Evolutionary conservation across 2,888 invertebrate species (phyloP), one percentile per base, ranked within the genome.

Genomic region (Ophioninae sp.): DNA sequence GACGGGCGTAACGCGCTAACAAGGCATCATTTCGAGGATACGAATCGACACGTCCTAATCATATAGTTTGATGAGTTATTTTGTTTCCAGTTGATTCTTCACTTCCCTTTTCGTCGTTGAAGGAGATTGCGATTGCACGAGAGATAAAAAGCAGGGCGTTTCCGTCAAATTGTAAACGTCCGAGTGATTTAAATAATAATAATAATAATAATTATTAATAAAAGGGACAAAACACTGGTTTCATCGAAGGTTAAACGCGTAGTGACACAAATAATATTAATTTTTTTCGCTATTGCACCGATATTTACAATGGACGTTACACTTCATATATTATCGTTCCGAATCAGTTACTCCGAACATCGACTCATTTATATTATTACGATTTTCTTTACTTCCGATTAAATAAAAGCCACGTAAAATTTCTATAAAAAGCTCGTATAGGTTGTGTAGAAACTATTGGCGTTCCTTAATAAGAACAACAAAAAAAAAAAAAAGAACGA

Each of bases 301-400:
- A 91, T 92, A 92, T 91, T 91, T 92, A 91, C 91, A 90, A 91
- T 91, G 91, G 90, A 91, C 91, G 91, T 90, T 88, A 88, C 86
- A 84, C 77, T 86, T 87, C 87, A 82, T 88, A 74, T 84, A 76
- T 86, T 84, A 77, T 81, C 73, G 86, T 86, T 87, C 61, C 75
- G 88, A 89, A 90, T 83, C 81, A 88, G 75, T 81, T 61, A 61
- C 44, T 77, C 69, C 79, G 61, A 79, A 78, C 69, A 73, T 84
- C 80, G 86, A 78, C 83, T 75, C 65, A 68, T 88, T 85, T 86
- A n/a, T 82, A 82, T 78, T 76, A 37, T 51, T 56, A 30, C 44
- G 44, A 39, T 6, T 22, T 58, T 7, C 37, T 75, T 64, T 56
- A 7, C 56, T 37, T 76, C 13, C 44, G 37, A 75, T 85, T 88